Evolutionary conservation across 2,888 invertebrate genomes (phyloP).

Genomic region (Falcaria lacertinaria): DNA sequence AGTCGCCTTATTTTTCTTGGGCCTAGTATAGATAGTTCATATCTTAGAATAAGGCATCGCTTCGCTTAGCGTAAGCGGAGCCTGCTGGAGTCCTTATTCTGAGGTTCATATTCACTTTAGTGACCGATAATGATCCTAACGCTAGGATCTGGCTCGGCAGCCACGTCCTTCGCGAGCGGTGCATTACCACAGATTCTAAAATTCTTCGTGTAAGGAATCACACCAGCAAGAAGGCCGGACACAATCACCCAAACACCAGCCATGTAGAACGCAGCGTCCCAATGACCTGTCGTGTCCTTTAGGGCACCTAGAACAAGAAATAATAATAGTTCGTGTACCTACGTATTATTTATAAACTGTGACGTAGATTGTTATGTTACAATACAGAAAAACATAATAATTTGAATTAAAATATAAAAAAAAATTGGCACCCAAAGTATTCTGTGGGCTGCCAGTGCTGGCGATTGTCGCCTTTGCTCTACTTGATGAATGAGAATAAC

Average conservation of each 20-base stretch:
- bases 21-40: too few relatives aligned
- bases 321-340: too few relatives aligned
- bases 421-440: too few relatives aligned
- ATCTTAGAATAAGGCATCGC: too few relatives aligned
- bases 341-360: too few relatives aligned
- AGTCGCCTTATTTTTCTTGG: too few relatives aligned
- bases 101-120: constrained; percentile 24
- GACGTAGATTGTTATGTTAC: too few relatives aligned
- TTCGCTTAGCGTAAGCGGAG: background rate
- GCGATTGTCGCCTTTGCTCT: too few relatives aligned
- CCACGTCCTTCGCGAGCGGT: constrained; percentile 63
- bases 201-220: constrained; percentile 84
- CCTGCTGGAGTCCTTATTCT: background rate
- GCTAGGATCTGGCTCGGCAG: constrained; percentile 64
- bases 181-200: constrained; percentile 79
- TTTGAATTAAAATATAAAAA: too few relatives aligned
- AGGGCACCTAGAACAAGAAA: constrained; percentile 50
- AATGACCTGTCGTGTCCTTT: constrained; percentile 83
- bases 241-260: constrained; percentile 90
- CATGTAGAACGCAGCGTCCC: constrained; percentile 89
- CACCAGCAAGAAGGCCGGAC: constrained; percentile 84
- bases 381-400: too few relatives aligned
- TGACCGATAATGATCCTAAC: constrained; percentile 69
- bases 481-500: too few relatives aligned
- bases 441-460: too few relatives aligned